Base-by-base conservation (phyloP, 2,888 invertebrate genomes). In the Cantharis nigra region DNA sequence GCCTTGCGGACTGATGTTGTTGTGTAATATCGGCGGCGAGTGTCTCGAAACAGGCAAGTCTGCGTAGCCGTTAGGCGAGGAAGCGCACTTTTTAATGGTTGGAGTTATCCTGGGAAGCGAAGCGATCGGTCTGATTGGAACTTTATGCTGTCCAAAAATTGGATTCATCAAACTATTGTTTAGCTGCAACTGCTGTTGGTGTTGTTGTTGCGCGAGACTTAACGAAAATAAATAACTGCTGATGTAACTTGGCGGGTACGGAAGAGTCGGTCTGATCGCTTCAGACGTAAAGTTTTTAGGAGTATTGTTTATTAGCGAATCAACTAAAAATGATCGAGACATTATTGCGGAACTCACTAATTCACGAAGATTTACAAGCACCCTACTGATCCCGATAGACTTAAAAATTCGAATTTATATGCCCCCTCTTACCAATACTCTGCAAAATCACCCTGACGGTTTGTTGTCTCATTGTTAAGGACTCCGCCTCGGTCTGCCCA, bases 281-380 rank as follows among this genome's bases (percentile, higher is more conserved):
- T 79, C 89, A 83, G 77, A 89, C 81, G 81, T 89, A 80, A 85
- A 91, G 89, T 87, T 88, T 87, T 92, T 92, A 65, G 92, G 90
- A 76, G 91, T 92, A 84, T 91, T 92, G 89, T 92, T 93, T 81
- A 96, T 94, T 75, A 96, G 88, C 72, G 95, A 93, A 85, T 96
- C 96, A 85, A 96, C 94, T 75, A 95, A 88, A 85, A 96, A 96
- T 81, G 95, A 95, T 82, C 95, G 92, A 78, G 95, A 95, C 95
- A 95, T 95, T 83, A 89, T 91, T 69, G 69, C 77, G 69, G 69
- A 69, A 70, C 70, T 78, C 75, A 76, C 26, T 16, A 30, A 73
- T 72, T 49, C 78, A 73, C 69, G 75, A 72, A 77, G 63, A 28
- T 33, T 75, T 70, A 71, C 73, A 76, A 74, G 63, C 75, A 81